Evolutionary conservation across 64 coral and sea anemone genomes (phyloP), one percentile per base, ranked within the genome.

Genomic region (Catalaphyllia jardinei): DNA sequence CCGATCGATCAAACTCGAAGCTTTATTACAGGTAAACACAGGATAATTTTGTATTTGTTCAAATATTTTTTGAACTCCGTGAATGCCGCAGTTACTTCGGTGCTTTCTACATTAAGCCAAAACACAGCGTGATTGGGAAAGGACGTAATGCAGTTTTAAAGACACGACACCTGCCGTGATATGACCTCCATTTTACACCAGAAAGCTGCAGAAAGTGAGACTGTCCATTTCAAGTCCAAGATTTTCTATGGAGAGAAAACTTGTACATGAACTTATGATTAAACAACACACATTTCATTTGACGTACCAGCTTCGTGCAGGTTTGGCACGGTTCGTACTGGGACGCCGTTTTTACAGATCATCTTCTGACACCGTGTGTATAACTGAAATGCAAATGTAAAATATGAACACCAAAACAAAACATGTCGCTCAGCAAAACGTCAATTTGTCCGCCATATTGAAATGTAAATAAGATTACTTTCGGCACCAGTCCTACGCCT

Each of bases 281-380:
- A 33, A 19, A 25, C 18, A 77, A 38, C 35, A 29, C 71, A 60
- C 16, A 30, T 74, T 88, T 74, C 35, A 33, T 18, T 29, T 4
- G 20, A 75, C 93, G n/a, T 83, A 95, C 94, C 94, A 17, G 88
- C 94, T 30, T 95, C 94, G 73, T 95, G 89, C 51, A 95, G 91
- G 11, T 83, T 89, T 20, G 94, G 90, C 42, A 92, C 91, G 38
- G 64, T 90, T 91, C 79, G 73, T 19, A 88, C 76, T 52, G 79
- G 86, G 75, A 92, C 85, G 11, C 83, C 89, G 94, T 92, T 92
- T 61, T 95, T 92, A 51, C 85, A 95, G 72, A 95, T 92, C 94
- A 95, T 95, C 14, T 31, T 85, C 10, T 85, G 11, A 20, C 11
- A 8, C 24, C 18, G 29, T 31, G 15, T 31, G 29, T 31, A 38